These are phyloP conservation scores for Brachionichthys hirsutus DNA, from an alignment of 2,113 vertebrate genomes.

Conservation along the genomic window DNA sequence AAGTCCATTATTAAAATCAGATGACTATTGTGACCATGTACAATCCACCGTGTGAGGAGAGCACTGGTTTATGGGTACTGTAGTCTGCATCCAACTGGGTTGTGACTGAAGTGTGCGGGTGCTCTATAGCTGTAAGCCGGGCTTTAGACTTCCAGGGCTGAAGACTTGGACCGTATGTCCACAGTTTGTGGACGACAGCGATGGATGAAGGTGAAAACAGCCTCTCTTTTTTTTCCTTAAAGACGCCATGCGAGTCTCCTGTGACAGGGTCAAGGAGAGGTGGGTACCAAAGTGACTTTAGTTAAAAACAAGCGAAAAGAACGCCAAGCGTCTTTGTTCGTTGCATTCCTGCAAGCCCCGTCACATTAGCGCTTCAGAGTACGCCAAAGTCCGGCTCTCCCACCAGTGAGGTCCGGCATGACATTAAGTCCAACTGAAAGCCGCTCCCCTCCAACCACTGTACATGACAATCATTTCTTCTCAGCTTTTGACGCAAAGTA, in stretches of 20 bases:
- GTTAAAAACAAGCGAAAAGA: constrained; percentile 76
- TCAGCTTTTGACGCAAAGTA: constrained; percentile 29
- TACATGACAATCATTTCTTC: constrained; percentile 50
- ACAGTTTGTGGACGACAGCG: constrained; percentile 12
- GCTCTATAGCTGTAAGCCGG: no score
- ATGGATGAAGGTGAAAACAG: constrained; percentile 61
- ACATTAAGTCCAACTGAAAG: constrained; percentile 49
- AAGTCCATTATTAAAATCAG: constrained; percentile 78
- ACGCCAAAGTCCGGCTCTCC: constrained; percentile 43
- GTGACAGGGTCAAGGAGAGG: constrained; percentile 65
- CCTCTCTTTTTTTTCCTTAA: constrained; percentile 58
- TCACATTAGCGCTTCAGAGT: constrained; percentile 55
- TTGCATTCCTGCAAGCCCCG: constrained; percentile 45
- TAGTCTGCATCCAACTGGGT: constrained; percentile 29
- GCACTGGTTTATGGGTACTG: constrained; percentile 50
- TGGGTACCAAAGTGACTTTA: constrained; percentile 82
- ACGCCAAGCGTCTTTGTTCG: constrained; percentile 60
- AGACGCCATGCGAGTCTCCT: constrained; percentile 71
- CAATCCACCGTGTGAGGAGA: constrained; percentile 81
- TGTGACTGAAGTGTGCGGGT: constrained; percentile 10
- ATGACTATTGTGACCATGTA: constrained; percentile 69
- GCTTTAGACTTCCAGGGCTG: constrained; percentile 32
- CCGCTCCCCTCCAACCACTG: constrained; percentile 48
- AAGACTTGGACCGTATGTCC: constrained; percentile 26
- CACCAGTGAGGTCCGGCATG: constrained; percentile 41